Evolutionary conservation across 2,888 invertebrate genomes (phyloP).

Genomic region (Scelioninae gen. 1): DNA sequence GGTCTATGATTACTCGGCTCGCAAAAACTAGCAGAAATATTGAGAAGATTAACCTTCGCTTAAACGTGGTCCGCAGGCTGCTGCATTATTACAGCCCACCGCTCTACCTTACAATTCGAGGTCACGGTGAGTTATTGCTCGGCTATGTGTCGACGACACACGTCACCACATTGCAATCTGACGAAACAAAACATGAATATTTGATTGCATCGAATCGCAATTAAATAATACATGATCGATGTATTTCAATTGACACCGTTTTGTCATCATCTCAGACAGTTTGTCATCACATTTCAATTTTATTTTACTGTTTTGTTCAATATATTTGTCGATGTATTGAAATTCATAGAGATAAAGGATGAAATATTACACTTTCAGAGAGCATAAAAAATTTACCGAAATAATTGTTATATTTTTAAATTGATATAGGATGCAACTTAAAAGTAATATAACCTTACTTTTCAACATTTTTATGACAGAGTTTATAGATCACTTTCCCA

Average conservation of each 20-base stretch:
- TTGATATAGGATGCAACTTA: no score
- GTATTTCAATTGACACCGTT: slow-evolving; percentile 47
- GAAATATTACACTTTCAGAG: no score
- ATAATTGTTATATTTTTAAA: no score
- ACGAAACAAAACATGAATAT: slow-evolving; percentile 62
- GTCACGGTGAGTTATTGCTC: slow-evolving; percentile 62
- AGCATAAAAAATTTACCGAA: no score
- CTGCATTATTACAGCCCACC: slow-evolving; percentile 60
- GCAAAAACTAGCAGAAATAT: slow-evolving; percentile 58
- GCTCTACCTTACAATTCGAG: slow-evolving; percentile 61
- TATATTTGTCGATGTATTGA: no score
- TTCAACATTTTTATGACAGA: no score
- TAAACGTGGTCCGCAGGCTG: slow-evolving; percentile 42
- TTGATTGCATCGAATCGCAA: slow-evolving; percentile 39
- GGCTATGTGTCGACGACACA: slow-evolving; percentile 59
- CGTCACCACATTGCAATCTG: slow-evolving; percentile 61
- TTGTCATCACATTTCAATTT: slow-evolving; percentile 28
- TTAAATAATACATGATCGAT: slow-evolving; percentile 52
- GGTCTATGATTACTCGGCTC: slow-evolving; percentile 55
- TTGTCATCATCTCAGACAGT: slow-evolving; percentile 28
- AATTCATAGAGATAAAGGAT: no score
- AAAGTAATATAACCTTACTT: no score
- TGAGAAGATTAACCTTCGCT: slow-evolving; percentile 60
- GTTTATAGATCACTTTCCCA: no score
- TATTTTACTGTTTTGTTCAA: background rate